phyloP scores from a whole-genome alignment of 2,797 vertebrate genomes.

The Okamejei kenojei region DNA sequence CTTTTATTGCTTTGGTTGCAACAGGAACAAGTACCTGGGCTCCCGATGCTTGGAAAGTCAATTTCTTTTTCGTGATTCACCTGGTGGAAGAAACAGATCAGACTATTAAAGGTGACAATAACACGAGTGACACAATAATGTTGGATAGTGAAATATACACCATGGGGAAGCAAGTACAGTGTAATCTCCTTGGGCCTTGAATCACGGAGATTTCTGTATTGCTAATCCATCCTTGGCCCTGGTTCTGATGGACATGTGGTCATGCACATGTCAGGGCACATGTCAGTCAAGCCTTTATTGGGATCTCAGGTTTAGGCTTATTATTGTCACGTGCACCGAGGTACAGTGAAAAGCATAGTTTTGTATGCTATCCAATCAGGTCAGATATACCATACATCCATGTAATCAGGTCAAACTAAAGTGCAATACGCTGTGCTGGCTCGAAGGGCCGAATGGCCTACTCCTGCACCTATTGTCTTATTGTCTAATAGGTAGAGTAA shows the following conservation, averaged over 20 bases:
- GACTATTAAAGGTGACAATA: background rate
- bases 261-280: background rate
- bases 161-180: background rate
- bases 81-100: slow-evolving; percentile 6
- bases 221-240: too few species aligned
- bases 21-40: background rate
- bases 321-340: too few species aligned
- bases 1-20: background rate
- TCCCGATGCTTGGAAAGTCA: background rate
- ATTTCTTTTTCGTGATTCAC: background rate
- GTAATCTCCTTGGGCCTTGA: background rate
- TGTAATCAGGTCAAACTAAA: too few species aligned
- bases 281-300: background rate
- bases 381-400: too few species aligned
- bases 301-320: background rate
- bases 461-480: too few species aligned
- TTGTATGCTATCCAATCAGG: too few species aligned
- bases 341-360: too few species aligned
- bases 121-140: background rate
- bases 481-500: too few species aligned
- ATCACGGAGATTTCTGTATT: too few species aligned
- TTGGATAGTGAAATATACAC: background rate
- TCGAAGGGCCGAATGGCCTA: too few species aligned
- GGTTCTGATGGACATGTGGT: too few species aligned
- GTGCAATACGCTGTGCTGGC: too few species aligned